Percentiles rank a stretch among this genome's conserved stretches.
phyloP scores from a whole-genome alignment of 2,888 invertebrate genomes.

The Bellardia pandia region DNA sequence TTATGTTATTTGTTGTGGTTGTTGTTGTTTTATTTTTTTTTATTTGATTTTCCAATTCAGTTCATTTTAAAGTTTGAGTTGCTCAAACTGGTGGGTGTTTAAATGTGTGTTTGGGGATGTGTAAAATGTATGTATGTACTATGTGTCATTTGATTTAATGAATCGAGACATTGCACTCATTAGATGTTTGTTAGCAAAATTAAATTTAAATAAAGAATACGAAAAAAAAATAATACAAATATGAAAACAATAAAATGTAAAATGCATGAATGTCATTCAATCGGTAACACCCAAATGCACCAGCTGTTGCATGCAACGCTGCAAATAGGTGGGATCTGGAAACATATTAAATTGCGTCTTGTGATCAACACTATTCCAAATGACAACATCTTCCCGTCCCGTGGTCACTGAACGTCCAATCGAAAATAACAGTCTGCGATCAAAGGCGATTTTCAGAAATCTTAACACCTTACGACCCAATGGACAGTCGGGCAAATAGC shows the following conservation, averaged over 20 bases:
- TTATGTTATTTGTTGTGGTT: conserved; percentile 11
- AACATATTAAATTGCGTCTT: conserved; percentile 92
- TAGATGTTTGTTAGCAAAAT: conserved; percentile 40
- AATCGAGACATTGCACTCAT: conserved; percentile 75
- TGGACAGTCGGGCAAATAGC: conserved; percentile 93
- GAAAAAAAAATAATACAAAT: conserved; percentile 10
- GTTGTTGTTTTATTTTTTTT: neutral
- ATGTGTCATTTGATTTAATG: conserved; percentile 55
- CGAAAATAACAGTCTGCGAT: conserved; percentile 92
- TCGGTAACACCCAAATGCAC: conserved; percentile 84
- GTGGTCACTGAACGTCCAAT: conserved; percentile 95
- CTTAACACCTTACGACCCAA: conserved; percentile 91
- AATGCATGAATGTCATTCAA: conserved; percentile 57
- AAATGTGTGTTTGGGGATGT: conserved; percentile 4
- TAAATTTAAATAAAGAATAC: conserved; percentile 19
- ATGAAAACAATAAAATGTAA: conserved; percentile 6
- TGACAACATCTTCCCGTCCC: conserved; percentile 94
- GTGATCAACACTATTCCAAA: conserved; percentile 96
- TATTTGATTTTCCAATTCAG: conserved; percentile 58
- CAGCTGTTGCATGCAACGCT: conserved; percentile 85
- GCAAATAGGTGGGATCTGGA: conserved; percentile 91
- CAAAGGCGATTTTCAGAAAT: conserved; percentile 92
- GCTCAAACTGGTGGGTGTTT: conserved; percentile 73
- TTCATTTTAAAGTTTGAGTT: conserved; percentile 75
- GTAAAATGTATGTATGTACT: neutral